Percentiles rank a stretch among this genome's conserved stretches.
Conservation (phyloP, 2,797 vertebrate genomes). For the Lagocephalus sceleratus region DNA sequence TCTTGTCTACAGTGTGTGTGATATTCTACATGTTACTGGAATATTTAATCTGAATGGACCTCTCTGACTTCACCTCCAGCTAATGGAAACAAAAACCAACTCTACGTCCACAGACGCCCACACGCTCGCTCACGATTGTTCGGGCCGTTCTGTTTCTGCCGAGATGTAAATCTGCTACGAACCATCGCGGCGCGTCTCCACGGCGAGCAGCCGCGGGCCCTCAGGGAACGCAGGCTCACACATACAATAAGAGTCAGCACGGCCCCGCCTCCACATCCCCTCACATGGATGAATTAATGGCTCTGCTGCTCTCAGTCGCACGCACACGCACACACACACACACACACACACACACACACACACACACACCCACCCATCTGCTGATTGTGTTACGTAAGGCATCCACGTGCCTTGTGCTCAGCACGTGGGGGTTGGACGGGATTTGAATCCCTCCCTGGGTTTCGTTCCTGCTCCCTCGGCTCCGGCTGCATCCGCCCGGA, state of each 20-base stretch:
- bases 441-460: conserved; percentile 1
- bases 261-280: conserved; percentile 36
- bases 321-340: not conserved
- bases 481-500: conserved; percentile 27
- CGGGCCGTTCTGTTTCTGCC: too few species aligned
- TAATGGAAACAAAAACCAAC: too few species aligned
- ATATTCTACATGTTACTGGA: too few species aligned
- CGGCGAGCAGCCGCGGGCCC: too few species aligned
- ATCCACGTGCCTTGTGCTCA: conserved; percentile 65
- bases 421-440: conserved; percentile 45
- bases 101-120: too few species aligned
- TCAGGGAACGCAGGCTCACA: not conserved
- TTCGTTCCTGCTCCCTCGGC: conserved; percentile 11
- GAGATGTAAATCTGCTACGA: too few species aligned
- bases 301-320: conserved; percentile 32
- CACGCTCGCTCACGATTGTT: too few species aligned
- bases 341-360: conserved; percentile 5
- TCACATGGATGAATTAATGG: conserved; percentile 54
- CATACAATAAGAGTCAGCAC: conserved; percentile 30
- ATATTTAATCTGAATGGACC: too few species aligned
- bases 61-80: too few species aligned
- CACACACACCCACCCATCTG: conserved; percentile 64
- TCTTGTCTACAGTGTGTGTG: too few species aligned
- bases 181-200: too few species aligned
- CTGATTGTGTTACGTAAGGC: conserved; percentile 71